A percentile compares a stretch with the other conserved stretches of the same genome.
Evolutionary conservation across 2,888 invertebrate genomes (phyloP).

Genomic region (Drepana falcataria): DNA sequence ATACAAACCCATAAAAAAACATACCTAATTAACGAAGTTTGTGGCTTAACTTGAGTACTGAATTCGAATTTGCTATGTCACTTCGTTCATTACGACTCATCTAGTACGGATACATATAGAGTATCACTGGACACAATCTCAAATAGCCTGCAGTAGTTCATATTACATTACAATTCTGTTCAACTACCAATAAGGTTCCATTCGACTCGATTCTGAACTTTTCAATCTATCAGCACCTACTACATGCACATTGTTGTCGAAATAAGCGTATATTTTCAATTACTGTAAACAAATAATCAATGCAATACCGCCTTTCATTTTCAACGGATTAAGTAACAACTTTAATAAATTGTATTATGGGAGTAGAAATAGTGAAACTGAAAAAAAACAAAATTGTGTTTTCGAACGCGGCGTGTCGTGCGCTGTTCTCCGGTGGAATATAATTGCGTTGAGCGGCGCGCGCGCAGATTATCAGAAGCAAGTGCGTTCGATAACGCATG

Average conservation of each 20-base stretch:
- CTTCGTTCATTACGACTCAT: too few species aligned
- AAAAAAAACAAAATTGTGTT: slow-evolving; percentile 40
- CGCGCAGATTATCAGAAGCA: slow-evolving; percentile 76
- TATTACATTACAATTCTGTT: background rate
- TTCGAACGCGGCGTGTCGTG: slow-evolving; percentile 17
- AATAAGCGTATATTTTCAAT: slow-evolving; percentile 64
- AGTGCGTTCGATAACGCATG: slow-evolving; percentile 77
- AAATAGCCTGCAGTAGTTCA: too few species aligned
- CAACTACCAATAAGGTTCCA: background rate
- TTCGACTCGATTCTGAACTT: background rate
- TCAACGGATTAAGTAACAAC: slow-evolving; percentile 63
- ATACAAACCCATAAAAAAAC: too few species aligned
- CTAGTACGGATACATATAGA: too few species aligned
- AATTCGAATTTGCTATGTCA: too few species aligned
- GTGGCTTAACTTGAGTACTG: too few species aligned
- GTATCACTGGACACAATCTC: too few species aligned
- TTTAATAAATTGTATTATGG: slow-evolving; percentile 41
- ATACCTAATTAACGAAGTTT: too few species aligned
- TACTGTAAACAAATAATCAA: slow-evolving; percentile 48
- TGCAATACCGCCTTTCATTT: slow-evolving; percentile 49
- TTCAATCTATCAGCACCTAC: background rate
- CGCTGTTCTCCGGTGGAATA: slow-evolving; percentile 29
- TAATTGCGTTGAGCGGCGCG: slow-evolving; percentile 64
- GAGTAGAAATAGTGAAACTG: slow-evolving; percentile 43
- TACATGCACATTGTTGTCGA: slow-evolving; percentile 34